phyloP scores from a whole-genome alignment of 2,113 vertebrate genomes.

The Bubo blakistoni region DNA sequence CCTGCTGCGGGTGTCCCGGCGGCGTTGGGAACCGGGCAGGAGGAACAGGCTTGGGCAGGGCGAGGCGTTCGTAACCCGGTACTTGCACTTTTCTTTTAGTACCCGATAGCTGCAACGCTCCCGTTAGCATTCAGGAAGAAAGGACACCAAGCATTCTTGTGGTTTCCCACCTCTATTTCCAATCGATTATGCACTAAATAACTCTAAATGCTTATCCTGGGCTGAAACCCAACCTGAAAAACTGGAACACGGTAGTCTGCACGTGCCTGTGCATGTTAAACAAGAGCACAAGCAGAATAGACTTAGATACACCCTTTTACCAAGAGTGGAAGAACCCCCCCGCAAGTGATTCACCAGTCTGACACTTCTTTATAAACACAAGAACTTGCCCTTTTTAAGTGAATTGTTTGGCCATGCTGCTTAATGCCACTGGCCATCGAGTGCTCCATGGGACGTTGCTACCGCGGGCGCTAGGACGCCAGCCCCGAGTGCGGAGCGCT shows the following conservation, averaged over 20 bases:
- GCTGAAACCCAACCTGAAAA: not conserved
- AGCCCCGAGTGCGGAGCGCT: not conserved
- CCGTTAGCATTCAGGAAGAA: not conserved
- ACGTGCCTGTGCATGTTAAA: not conserved
- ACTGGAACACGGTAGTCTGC: not conserved
- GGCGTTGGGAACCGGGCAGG: not conserved
- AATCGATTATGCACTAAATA: not conserved
- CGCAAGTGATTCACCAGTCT: not conserved
- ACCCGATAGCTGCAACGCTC: not conserved
- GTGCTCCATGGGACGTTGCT: not conserved
- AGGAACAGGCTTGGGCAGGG: not conserved
- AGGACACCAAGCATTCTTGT: not conserved
- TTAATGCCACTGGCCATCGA: slow-evolving; percentile 50
- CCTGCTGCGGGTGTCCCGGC: not conserved
- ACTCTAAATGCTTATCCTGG: not conserved
- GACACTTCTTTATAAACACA: slow-evolving; percentile 32
- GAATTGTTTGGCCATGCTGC: not conserved
- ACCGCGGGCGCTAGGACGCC: not conserved
- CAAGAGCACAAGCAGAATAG: not conserved
- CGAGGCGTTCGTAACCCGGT: not conserved
- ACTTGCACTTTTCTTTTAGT: not conserved
- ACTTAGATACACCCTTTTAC: not conserved
- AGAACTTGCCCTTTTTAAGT: slow-evolving; percentile 27
- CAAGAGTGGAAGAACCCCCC: not conserved
- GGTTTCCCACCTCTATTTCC: not conserved